Conservation (phyloP, 2,797 vertebrate species). For the Mionectes olivaceus region DNA sequence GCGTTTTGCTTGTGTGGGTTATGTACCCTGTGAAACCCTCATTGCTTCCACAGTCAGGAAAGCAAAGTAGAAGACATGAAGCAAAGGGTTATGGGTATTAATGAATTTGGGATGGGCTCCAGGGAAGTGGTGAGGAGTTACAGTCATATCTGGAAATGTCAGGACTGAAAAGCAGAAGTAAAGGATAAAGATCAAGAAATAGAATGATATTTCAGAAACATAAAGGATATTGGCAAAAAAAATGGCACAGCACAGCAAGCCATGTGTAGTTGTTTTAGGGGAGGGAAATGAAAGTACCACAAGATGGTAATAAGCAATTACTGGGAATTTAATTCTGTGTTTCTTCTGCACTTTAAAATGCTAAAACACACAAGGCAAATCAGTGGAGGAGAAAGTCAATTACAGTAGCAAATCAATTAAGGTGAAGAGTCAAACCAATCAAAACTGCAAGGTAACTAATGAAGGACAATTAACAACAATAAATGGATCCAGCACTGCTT, state of each 20-base stretch:
- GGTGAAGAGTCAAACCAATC: slow-evolving; percentile 69
- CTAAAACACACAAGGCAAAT: slow-evolving; percentile 50
- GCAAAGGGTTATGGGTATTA: neutral
- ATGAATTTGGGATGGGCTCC: neutral
- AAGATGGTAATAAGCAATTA: slow-evolving; percentile 56
- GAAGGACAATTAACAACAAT: slow-evolving; percentile 66
- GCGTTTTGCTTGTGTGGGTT: neutral
- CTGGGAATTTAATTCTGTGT: slow-evolving; percentile 60
- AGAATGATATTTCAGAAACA: neutral
- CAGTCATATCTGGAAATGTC: neutral
- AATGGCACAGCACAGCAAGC: neutral
- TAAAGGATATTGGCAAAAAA: neutral
- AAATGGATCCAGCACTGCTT: neutral
- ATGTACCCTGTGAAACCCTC: neutral
- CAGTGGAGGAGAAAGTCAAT: slow-evolving; percentile 65
- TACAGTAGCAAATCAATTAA: slow-evolving; percentile 69
- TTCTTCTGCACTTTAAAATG: slow-evolving; percentile 51
- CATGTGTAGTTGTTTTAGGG: neutral
- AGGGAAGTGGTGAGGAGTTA: neutral
- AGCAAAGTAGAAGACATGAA: neutral
- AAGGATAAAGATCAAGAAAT: neutral
- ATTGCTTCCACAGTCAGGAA: neutral
- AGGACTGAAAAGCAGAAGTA: neutral
- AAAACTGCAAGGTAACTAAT: slow-evolving; percentile 64
- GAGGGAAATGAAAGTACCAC: slow-evolving; percentile 14